phyloP scores from a whole-genome alignment of 2,888 invertebrate species.

The Psococerastis gibbosa region DNA sequence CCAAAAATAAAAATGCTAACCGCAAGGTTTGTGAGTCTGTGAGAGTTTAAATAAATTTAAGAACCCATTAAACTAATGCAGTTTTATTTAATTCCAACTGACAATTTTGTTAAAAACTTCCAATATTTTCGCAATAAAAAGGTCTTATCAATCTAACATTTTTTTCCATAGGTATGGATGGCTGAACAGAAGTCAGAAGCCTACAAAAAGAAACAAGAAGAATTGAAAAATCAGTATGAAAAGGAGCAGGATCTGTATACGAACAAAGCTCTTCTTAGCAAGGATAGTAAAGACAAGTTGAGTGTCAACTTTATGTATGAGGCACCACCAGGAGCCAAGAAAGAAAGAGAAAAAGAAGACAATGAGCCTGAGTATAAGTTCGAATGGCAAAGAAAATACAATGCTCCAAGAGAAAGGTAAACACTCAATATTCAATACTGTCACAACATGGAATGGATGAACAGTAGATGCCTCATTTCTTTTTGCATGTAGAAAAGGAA shows the following conservation, averaged over 20 bases:
- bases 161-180: slow-evolving; percentile 75
- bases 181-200: slow-evolving; percentile 96
- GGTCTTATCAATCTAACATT: slow-evolving; percentile 5
- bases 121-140: too few species aligned
- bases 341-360: slow-evolving; percentile 76
- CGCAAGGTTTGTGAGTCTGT: too few species aligned
- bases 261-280: slow-evolving; percentile 91
- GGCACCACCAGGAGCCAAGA: slow-evolving; percentile 80
- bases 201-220: slow-evolving; percentile 95
- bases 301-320: slow-evolving; percentile 99
- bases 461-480: neutral
- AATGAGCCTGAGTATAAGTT: slow-evolving; percentile 96
- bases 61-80: neutral
- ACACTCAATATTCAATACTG: slow-evolving; percentile 13
- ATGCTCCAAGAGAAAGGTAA: slow-evolving; percentile 87
- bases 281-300: slow-evolving; percentile 95
- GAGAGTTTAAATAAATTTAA: slow-evolving; percentile 1
- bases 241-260: slow-evolving; percentile 97
- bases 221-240: slow-evolving; percentile 88
- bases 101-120: too few species aligned
- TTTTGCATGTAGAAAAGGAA: neutral
- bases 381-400: slow-evolving; percentile 99
- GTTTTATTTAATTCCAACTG: too few species aligned
- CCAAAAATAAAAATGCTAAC: too few species aligned
- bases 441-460: neutral